These are phyloP conservation scores for Stomatorhinus walkeri DNA, from an alignment of 2,797 vertebrate species.

Conservation along the genomic window DNA sequence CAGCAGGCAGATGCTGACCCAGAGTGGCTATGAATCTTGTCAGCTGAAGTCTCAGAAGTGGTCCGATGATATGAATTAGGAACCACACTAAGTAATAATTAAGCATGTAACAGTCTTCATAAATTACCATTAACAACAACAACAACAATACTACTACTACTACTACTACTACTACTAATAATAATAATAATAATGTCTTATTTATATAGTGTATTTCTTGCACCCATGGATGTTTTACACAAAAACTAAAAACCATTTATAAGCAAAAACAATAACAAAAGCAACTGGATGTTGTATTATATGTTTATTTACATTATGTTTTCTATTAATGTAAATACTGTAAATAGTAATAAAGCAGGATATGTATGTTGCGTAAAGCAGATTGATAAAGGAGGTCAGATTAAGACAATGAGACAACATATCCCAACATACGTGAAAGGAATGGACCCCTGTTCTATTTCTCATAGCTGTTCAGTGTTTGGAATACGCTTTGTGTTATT, in stretches of 20 bases:
- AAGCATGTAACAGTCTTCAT: not conserved
- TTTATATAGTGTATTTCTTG: not conserved
- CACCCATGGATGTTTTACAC: not conserved
- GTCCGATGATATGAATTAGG: not conserved
- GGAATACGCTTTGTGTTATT: not conserved
- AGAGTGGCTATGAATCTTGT: not conserved
- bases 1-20: not conserved
- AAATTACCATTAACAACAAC: not conserved
- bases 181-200: not conserved
- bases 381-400: not conserved
- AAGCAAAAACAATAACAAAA: not conserved
- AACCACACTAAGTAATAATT: not conserved
- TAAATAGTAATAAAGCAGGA: not conserved
- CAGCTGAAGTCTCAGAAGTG: not conserved
- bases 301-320: not conserved
- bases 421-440: not conserved
- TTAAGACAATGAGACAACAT: not conserved
- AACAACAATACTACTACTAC: too few relatives aligned
- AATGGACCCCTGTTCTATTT: not conserved
- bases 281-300: not conserved
- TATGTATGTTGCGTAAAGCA: not conserved
- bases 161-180: too few relatives aligned
- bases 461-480: not conserved
- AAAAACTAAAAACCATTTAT: not conserved
- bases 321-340: not conserved